Conservation (phyloP, 2,113 vertebrate genomes). For the Pardalotus punctatus region DNA sequence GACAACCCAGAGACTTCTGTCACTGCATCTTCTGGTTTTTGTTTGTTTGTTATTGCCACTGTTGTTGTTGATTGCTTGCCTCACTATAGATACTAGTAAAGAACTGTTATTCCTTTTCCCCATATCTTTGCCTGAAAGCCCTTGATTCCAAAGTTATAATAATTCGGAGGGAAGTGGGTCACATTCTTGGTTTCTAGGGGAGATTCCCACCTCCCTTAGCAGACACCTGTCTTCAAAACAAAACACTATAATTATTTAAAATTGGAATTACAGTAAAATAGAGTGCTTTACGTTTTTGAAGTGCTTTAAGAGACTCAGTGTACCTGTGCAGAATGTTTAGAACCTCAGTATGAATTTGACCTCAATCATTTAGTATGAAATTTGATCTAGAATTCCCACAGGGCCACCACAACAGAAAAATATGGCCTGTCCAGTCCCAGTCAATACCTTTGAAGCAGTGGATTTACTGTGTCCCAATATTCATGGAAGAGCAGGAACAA, state of each 20-base stretch:
- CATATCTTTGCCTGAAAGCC: no score
- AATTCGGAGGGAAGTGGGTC: no score
- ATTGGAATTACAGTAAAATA: background rate
- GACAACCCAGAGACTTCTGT: no score
- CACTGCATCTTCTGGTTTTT: no score
- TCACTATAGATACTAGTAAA: no score
- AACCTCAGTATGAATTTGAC: background rate
- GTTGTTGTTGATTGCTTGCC: no score
- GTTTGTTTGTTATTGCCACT: no score
- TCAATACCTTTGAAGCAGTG: constrained; percentile 85
- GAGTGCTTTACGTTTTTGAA: background rate
- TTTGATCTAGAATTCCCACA: background rate
- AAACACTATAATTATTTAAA: background rate
- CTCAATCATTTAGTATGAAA: background rate
- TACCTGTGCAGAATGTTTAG: background rate
- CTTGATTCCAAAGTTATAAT: no score
- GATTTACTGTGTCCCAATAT: constrained; percentile 80
- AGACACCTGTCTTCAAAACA: no score
- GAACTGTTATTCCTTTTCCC: no score
- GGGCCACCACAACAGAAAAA: background rate
- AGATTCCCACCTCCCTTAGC: no score
- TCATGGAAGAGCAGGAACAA: constrained; percentile 93
- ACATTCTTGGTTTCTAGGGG: no score
- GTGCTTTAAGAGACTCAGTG: background rate
- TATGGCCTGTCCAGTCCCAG: background rate